phyloP scores from a whole-genome alignment of 2,113 vertebrate genomes.

The Neoarius graeffei region DNA sequence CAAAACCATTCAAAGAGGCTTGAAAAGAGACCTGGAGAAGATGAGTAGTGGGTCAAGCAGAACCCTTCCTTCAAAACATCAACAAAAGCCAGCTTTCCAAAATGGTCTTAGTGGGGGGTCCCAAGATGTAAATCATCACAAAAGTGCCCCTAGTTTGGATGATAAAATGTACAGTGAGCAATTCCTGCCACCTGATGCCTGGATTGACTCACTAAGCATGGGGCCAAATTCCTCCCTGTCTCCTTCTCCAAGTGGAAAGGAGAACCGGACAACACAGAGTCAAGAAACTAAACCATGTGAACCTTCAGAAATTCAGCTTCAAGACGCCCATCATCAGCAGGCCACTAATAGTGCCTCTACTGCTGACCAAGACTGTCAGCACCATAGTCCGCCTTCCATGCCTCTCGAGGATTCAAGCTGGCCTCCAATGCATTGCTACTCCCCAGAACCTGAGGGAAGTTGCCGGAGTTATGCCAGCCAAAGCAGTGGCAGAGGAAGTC shows the following conservation, averaged over 20 bases:
- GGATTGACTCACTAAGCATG: slow-evolving; percentile 71
- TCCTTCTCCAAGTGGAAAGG: slow-evolving; percentile 8
- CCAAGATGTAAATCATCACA: slow-evolving; percentile 53
- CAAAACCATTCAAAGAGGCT: slow-evolving; percentile 17
- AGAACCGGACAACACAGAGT: background rate
- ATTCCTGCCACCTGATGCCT: slow-evolving; percentile 71
- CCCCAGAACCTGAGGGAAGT: slow-evolving; percentile 61
- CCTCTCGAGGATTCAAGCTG: slow-evolving; percentile 43
- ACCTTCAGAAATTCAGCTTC: slow-evolving; percentile 32
- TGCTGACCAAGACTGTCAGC: background rate
- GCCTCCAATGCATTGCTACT: slow-evolving; percentile 39
- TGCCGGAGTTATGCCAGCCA: slow-evolving; percentile 75
- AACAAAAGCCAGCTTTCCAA: slow-evolving; percentile 36
- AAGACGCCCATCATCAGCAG: slow-evolving; percentile 39
- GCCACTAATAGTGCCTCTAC: slow-evolving; percentile 12
- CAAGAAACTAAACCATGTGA: slow-evolving; percentile 3
- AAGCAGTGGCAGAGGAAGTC: slow-evolving; percentile 76
- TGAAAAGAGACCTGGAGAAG: slow-evolving; percentile 10
- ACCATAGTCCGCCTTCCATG: slow-evolving; percentile 2
- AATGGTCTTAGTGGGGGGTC: slow-evolving; percentile 43
- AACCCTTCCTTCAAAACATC: slow-evolving; percentile 23
- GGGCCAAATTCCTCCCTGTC: slow-evolving; percentile 55
- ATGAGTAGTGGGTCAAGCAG: slow-evolving; percentile 32
- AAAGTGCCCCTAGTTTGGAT: slow-evolving; percentile 65
- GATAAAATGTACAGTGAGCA: slow-evolving; percentile 53